Percentiles rank a stretch among this genome's conserved stretches.
phyloP scores from a whole-genome alignment of 2,797 vertebrate species.

The Falco biarmicus region DNA sequence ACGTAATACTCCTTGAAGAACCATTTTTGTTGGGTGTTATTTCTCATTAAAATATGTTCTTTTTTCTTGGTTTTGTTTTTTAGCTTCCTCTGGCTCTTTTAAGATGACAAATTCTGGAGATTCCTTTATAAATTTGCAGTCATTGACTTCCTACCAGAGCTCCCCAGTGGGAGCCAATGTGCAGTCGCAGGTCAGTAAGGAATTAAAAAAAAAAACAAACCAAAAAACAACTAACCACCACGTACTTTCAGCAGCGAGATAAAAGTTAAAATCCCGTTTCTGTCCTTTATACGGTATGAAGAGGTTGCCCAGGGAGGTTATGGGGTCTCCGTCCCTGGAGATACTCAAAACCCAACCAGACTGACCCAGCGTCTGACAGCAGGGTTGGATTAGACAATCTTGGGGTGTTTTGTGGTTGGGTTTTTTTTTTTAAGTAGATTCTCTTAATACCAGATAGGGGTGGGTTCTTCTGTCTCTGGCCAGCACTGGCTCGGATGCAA shows the following conservation, averaged over 20 bases:
- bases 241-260: not conserved
- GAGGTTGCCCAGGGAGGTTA: not conserved
- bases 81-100: conserved; percentile 85
- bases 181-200: conserved; percentile 84
- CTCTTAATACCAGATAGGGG: not conserved
- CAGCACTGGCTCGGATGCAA: not conserved
- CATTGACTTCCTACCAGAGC: conserved; percentile 78
- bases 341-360: not conserved
- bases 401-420: not conserved
- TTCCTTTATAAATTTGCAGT: conserved; percentile 80
- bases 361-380: accelerated
- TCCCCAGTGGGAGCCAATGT: conserved; percentile 72
- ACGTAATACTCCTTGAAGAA: not conserved
- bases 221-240: too few species aligned
- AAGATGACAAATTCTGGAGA: conserved; percentile 84
- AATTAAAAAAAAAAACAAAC: not conserved
- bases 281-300: not conserved
- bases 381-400: not conserved
- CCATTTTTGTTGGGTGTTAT: not conserved
- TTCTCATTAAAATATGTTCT: not conserved
- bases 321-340: not conserved
- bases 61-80: not conserved
- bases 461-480: not conserved
- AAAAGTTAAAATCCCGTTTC: not conserved
- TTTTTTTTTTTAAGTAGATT: not conserved